Percentiles rank a stretch among this genome's conserved stretches.
These are phyloP conservation scores for Gopherus evgoodei DNA, from an alignment of 2,113 vertebrate genomes.

Conservation along the genomic window DNA sequence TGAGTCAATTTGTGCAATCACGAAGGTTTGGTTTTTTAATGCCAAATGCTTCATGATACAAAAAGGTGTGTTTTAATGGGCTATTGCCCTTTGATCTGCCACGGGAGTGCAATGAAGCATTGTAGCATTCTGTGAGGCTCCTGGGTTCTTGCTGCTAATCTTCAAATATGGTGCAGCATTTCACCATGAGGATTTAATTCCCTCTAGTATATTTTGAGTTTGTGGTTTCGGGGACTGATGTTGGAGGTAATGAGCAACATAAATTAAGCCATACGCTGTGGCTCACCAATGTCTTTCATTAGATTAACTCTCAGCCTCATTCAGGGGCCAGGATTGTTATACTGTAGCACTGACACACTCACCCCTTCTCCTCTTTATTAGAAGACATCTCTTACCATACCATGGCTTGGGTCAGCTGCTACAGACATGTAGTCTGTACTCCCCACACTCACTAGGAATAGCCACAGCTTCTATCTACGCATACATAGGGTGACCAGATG, in stretches of 20 bases:
- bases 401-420: not conserved
- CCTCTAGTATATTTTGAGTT: not conserved
- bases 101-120: not conserved
- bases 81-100: not conserved
- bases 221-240: not conserved
- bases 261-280: not conserved
- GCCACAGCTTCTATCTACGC: not conserved
- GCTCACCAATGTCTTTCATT: not conserved
- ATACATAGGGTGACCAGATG: too few relatives aligned
- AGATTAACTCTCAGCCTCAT: not conserved
- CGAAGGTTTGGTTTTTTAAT: not conserved
- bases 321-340: not conserved
- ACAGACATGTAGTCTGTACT: not conserved
- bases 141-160: not conserved
- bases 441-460: not conserved
- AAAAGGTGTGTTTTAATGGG: not conserved
- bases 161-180: not conserved
- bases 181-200: not conserved
- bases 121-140: not conserved
- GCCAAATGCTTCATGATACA: not conserved
- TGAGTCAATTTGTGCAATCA: not conserved
- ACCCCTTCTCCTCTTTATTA: not conserved
- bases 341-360: not conserved
- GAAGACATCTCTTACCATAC: not conserved
- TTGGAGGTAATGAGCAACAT: not conserved